A percentile compares a stretch with the other conserved stretches of the same genome.
Evolutionary conservation across 2,797 vertebrate genomes (phyloP).

Genomic region (Lithobates sylvaticus): DNA sequence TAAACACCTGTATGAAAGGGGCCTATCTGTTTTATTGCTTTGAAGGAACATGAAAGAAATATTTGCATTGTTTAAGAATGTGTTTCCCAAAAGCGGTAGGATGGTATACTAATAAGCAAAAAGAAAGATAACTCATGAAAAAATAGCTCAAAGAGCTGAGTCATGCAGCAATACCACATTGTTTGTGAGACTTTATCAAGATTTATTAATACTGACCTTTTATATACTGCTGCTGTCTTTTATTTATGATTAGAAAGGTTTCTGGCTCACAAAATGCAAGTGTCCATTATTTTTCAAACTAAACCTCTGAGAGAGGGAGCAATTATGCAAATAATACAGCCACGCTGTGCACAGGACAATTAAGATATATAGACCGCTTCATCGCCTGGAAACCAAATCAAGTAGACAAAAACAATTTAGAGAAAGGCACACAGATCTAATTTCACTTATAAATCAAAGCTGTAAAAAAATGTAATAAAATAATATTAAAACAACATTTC

Average conservation of each 20-base stretch:
- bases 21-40: background rate
- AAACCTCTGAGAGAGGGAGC: constrained; percentile 66
- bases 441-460: background rate
- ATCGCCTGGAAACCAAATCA: background rate
- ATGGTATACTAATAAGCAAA: background rate
- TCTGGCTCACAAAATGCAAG: constrained; percentile 1
- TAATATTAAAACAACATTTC: background rate
- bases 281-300: constrained; percentile 65
- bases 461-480: background rate
- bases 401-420: background rate
- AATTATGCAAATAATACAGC: constrained; percentile 65
- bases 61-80: background rate
- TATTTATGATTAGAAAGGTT: constrained; percentile 5
- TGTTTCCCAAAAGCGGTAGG: background rate
- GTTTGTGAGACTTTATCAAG: constrained; percentile 18
- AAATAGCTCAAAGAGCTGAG: background rate
- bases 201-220: constrained; percentile 65
- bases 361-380: background rate
- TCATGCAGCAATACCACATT: background rate
- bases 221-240: constrained; percentile 40
- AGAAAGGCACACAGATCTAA: background rate
- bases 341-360: constrained; percentile 60
- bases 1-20: too few species aligned
- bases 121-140: background rate
- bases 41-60: background rate